phyloP scores from a whole-genome alignment of 1,140 invertebrate genomes.

The Trichoplusia ni region DNA sequence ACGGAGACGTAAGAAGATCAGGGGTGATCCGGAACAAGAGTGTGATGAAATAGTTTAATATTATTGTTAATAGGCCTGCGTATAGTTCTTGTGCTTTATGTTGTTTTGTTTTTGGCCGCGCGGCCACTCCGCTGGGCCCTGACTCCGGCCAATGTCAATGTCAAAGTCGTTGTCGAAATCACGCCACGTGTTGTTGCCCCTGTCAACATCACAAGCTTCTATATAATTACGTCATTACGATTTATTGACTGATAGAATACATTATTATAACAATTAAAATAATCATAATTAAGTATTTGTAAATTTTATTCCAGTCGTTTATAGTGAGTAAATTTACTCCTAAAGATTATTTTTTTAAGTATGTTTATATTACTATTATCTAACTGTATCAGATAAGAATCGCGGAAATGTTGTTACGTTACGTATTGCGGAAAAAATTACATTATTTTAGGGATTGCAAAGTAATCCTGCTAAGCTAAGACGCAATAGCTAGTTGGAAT shows the following conservation, averaged over 20 bases:
- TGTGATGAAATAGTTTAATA: background rate
- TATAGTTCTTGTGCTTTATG: background rate
- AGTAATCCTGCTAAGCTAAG: too few relatives aligned
- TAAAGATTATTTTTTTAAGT: too few relatives aligned
- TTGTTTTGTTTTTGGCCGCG: background rate
- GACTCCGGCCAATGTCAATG: conserved; percentile 53
- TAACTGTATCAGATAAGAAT: too few relatives aligned
- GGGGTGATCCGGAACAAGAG: background rate
- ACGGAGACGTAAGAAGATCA: too few relatives aligned
- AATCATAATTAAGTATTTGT: too few relatives aligned
- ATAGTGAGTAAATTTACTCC: too few relatives aligned
- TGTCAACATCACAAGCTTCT: conserved; percentile 18
- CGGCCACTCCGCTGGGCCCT: conserved; percentile 19
- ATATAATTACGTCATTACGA: background rate
- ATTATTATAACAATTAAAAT: background rate
- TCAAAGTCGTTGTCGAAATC: conserved; percentile 60
- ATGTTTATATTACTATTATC: too few relatives aligned
- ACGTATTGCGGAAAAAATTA: too few relatives aligned
- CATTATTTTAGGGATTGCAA: too few relatives aligned
- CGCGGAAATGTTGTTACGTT: too few relatives aligned
- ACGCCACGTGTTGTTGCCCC: conserved; percentile 42
- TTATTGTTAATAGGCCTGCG: background rate
- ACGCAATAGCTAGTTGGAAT: too few relatives aligned
- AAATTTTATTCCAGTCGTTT: too few relatives aligned
- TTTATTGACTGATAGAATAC: background rate